phyloP scores from a whole-genome alignment of 2,888 invertebrate species.

The Microctonus brassicae region DNA sequence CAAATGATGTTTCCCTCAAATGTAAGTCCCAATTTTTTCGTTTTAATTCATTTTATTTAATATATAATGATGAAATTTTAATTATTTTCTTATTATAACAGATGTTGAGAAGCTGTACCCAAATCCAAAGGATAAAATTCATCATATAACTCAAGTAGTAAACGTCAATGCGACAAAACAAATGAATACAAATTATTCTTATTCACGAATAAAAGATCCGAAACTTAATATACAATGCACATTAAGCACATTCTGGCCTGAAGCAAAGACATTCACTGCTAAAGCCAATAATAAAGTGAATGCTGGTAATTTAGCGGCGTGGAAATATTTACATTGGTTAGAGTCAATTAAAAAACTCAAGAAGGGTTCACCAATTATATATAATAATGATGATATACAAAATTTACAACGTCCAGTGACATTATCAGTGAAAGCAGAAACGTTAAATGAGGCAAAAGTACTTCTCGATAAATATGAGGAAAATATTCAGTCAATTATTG shows the following conservation, averaged over 20 bases:
- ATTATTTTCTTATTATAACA: slow-evolving; percentile 25
- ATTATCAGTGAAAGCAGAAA: slow-evolving; percentile 64
- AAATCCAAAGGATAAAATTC: slow-evolving; percentile 70
- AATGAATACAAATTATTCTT: slow-evolving; percentile 7
- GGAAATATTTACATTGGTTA: slow-evolving; percentile 73
- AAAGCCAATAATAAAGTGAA: slow-evolving; percentile 71
- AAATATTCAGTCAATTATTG: slow-evolving; percentile 43
- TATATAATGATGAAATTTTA: neutral
- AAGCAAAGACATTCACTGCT: slow-evolving; percentile 72
- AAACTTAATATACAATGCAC: slow-evolving; percentile 73
- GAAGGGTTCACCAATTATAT: slow-evolving; percentile 72
- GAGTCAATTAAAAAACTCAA: slow-evolving; percentile 70
- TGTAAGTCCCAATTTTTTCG: too few species aligned
- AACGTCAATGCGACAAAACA: neutral
- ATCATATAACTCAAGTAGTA: slow-evolving; percentile 70
- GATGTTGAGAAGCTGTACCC: slow-evolving; percentile 68
- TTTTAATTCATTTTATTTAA: too few species aligned
- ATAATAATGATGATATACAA: slow-evolving; percentile 66
- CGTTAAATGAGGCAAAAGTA: slow-evolving; percentile 66
- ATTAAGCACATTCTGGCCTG: slow-evolving; percentile 75
- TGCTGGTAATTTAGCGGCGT: slow-evolving; percentile 73
- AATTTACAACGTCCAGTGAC: slow-evolving; percentile 63
- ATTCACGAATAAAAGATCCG: slow-evolving; percentile 47
- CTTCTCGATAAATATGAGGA: slow-evolving; percentile 70
- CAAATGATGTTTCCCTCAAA: too few species aligned